Conservation (phyloP, 1,140 invertebrate species). For the Helicoverpa zea region DNA sequence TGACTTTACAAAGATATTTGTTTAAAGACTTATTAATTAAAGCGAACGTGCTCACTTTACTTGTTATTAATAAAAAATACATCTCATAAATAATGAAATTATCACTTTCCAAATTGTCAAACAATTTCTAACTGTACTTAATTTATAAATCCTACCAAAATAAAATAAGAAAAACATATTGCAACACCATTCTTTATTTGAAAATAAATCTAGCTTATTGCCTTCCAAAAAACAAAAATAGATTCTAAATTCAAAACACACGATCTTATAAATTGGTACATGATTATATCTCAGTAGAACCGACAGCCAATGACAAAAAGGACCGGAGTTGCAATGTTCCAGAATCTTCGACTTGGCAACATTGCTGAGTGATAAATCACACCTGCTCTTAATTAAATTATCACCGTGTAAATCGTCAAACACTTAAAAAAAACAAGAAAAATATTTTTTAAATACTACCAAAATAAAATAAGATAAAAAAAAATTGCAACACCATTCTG, state of each 20-base stretch:
- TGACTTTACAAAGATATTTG: too few relatives aligned
- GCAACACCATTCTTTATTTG: not conserved
- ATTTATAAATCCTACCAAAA: not conserved
- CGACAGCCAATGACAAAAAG: conserved; percentile 37
- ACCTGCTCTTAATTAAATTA: too few relatives aligned
- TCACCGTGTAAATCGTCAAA: too few relatives aligned
- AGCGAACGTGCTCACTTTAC: too few relatives aligned
- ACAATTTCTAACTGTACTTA: too few relatives aligned
- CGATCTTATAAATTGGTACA: conserved; percentile 5
- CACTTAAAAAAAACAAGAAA: too few relatives aligned
- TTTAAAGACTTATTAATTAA: too few relatives aligned
- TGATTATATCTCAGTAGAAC: conserved; percentile 29
- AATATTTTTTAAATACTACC: not conserved
- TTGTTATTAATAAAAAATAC: too few relatives aligned
- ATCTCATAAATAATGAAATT: not conserved
- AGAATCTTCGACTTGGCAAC: conserved; percentile 62
- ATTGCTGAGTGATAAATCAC: conserved; percentile 61
- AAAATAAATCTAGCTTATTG: not conserved
- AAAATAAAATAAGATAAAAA: not conserved
- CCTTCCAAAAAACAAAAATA: too few relatives aligned
- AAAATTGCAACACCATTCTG: not conserved
- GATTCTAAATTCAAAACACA: conserved; percentile 4
- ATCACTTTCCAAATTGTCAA: not conserved
- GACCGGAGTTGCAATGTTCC: conserved; percentile 48
- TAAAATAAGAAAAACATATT: not conserved